Base-by-base conservation (phyloP, 2,888 invertebrate genomes). In the Zhuqinia jingwanae region DNA sequence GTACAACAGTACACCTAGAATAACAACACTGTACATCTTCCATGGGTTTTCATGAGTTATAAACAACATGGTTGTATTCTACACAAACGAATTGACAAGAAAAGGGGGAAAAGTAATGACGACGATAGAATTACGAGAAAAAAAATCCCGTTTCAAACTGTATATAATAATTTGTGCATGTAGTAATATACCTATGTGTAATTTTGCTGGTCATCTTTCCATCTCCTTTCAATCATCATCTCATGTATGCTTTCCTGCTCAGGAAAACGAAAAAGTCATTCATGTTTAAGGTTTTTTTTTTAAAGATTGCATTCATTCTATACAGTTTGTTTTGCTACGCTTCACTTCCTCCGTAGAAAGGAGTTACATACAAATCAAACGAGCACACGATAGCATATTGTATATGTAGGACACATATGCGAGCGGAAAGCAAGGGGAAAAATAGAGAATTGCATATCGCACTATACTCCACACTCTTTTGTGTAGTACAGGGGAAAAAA, bases 281-380 rank as follows among this genome's bases (percentile, higher is more conserved):
- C 80, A 17, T 81, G 80, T 70, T 70, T 58, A 36, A 17, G 53
- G 36, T 36, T 70, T 47, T n/a, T n/a, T n/a, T n/a, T n/a, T n/a
- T 20, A 15, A 45, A 68, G 70, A 58, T 68, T 81, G 27, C 25
- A 58, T 70, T 42, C 30, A 81, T 70, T 56, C 79, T 70, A 81
- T 81, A 81, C 45, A 56, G 56, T 81, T 50, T 53, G 25, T 17
- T 70, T 70, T 45, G 45, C 63, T 65, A 15, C 65, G 76, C 65
- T 83, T 65, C 50, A 76, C 76, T 76, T 65, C 45, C 65, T 22
- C 60, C 2, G 30, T 27, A 75, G 47, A 83, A 65, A 75, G 58
- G 58, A 68, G 36, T 45, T 0, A 56, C 30, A 15, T 70, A 25
- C 17, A 68, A 11, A 65, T 50, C 15, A n/a, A 68, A 27, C 17